A percentile compares a stretch with the other conserved stretches of the same genome.
Evolutionary conservation across 2,888 invertebrate genomes (phyloP).

Genomic region (Caenorhabditis sinica): DNA sequence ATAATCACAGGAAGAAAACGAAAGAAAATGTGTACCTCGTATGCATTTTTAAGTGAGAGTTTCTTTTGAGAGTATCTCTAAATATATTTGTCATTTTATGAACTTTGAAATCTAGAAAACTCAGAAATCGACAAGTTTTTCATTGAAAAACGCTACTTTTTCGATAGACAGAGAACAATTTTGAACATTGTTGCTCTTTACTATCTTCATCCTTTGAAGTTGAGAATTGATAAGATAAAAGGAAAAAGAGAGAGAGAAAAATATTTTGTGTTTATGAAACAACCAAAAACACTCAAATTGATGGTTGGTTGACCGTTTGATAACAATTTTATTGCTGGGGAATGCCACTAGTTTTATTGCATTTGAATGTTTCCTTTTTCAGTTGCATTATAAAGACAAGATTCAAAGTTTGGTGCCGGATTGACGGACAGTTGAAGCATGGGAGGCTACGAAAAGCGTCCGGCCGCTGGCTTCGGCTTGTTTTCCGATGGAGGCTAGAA

Average conservation of each 20-base stretch:
- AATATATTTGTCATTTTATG: constrained; percentile 15
- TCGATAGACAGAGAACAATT: not conserved
- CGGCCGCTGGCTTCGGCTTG: constrained; percentile 52
- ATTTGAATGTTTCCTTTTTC: not conserved
- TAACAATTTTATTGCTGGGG: constrained; percentile 12
- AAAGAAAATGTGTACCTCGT: constrained; percentile 29
- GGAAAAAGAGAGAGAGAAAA: not conserved
- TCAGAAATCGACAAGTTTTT: constrained; percentile 52
- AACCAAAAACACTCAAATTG: constrained; percentile 39
- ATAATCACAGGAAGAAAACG: constrained; percentile 52
- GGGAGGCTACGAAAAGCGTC: constrained; percentile 45
- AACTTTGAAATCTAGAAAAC: constrained; percentile 44
- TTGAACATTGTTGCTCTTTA: constrained; percentile 26
- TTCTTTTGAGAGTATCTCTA: not conserved
- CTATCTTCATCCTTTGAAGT: not conserved
- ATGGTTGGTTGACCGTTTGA: constrained; percentile 23
- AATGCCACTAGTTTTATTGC: not conserved
- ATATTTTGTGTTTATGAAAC: constrained; percentile 54
- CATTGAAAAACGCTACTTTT: constrained; percentile 50
- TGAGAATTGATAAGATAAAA: constrained; percentile 33
- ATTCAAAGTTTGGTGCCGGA: constrained; percentile 34
- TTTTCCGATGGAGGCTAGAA: constrained; percentile 48
- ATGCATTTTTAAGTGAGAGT: constrained; percentile 51
- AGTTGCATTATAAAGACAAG: not conserved
- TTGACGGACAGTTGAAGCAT: constrained; percentile 54